phyloP scores from a whole-genome alignment of 2,113 vertebrate species.

The Anguilla japonica region DNA sequence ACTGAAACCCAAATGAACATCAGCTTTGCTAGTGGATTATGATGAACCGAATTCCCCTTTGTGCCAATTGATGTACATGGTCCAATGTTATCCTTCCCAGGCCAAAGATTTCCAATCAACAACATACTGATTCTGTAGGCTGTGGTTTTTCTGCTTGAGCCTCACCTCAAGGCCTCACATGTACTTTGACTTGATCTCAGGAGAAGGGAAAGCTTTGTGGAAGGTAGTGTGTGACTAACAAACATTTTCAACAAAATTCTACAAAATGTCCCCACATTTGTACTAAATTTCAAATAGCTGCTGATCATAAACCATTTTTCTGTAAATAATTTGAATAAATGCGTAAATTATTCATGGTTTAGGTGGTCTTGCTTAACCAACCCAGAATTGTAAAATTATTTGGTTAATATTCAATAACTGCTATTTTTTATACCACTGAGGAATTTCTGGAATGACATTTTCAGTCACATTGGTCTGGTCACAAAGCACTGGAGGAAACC shows the following conservation, averaged over 20 bases:
- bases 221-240: not conserved
- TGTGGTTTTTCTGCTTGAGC: not conserved
- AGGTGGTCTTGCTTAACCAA: not conserved
- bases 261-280: not conserved
- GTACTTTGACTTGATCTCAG: not conserved
- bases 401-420: not conserved
- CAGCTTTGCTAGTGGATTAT: not conserved
- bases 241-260: not conserved
- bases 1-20: constrained; percentile 15
- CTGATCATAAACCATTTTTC: not conserved
- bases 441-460: not conserved
- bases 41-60: constrained; percentile 17
- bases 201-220: not conserved
- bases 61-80: not conserved
- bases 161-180: not conserved
- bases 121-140: not conserved
- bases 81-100: constrained; percentile 28
- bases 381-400: not conserved
- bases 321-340: constrained; percentile 36
- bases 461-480: not conserved
- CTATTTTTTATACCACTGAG: not conserved
- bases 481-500: not conserved
- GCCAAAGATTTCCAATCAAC: constrained; percentile 47
- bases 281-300: constrained; percentile 14
- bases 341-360: not conserved